A percentile compares a stretch with the other conserved stretches of the same genome.
phyloP scores from a whole-genome alignment of 30 jellyfish, hydroid and myxozoan genomes.

The Mastigias papua region DNA sequence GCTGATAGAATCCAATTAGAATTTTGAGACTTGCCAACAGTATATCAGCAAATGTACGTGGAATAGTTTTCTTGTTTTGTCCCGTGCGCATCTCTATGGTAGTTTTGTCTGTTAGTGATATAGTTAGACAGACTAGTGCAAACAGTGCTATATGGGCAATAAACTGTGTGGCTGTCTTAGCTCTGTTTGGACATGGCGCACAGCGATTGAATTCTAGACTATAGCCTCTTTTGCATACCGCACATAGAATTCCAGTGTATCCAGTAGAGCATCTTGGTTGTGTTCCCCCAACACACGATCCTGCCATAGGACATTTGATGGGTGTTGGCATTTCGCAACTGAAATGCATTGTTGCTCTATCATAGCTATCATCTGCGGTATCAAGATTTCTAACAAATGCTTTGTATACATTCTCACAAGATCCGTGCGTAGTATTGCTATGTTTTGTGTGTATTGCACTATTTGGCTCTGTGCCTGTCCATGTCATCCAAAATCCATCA shows the following conservation, averaged over 20 bases:
- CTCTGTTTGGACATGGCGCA: conserved; percentile 29
- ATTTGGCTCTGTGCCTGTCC: neutral
- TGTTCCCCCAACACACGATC: conserved; percentile 59
- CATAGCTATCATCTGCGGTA: neutral
- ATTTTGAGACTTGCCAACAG: conserved; percentile 55
- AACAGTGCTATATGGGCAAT: conserved; percentile 11
- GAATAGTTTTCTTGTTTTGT: neutral
- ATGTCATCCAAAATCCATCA: conserved; percentile 56
- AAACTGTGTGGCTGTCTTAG: neutral
- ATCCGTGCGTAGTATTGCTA: no score
- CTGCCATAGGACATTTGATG: conserved; percentile 35
- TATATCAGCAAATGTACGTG: conserved; percentile 63
- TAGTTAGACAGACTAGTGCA: conserved; percentile 1
- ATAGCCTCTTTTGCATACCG: conserved; percentile 41
- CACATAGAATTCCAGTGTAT: conserved; percentile 57
- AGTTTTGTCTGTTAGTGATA: conserved; percentile 18
- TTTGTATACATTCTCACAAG: conserved; percentile 1
- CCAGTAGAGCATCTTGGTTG: conserved; percentile 18
- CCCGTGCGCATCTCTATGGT: neutral
- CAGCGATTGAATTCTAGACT: conserved; percentile 17
- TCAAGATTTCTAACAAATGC: conserved; percentile 25
- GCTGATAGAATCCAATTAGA: conserved; percentile 63
- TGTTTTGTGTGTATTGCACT: neutral
- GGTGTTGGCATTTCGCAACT: conserved; percentile 31
- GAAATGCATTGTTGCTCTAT: conserved; percentile 17